Evolutionary conservation across 2,797 vertebrate species (phyloP), one percentile per base, ranked within the genome.

Genomic region (Octomys mimax): DNA sequence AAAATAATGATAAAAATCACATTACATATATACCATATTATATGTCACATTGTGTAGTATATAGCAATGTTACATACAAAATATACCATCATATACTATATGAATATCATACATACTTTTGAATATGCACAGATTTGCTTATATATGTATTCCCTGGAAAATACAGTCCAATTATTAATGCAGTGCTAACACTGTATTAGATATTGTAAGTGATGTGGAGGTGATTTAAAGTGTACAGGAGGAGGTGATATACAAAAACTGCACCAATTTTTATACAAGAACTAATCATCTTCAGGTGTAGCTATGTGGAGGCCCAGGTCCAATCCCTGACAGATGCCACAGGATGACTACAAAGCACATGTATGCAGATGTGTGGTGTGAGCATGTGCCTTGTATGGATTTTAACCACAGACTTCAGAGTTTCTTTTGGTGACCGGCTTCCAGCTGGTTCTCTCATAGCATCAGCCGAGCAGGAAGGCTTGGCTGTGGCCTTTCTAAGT

Each of bases 361-460:
- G 54, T 16, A 26, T 16, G 33, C 10, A 33, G 1, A 5, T 21
- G 24, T 73, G 52, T 31, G 36, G 16, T 19, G 14, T 71, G 52
- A 66, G 42, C 26, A 11, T 57, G 2, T 79, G 31, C 7, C 3
- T 1, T 3, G 19, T 6, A 0, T 24, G 1, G 49, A 0, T 64
- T 24, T 75, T 96, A 97, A 94, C 95, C 92, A 91, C 87, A 94
- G 8, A 87, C 70, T 95, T 19, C 11, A 22, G 21, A 46, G 95
- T 95, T 97, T 97, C 94, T 96, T n/a, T 92, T 96, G 97, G 92
- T 85, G 87, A 59, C 61, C 19, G 95, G 84, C 79, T 49, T 54
- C 78, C 96, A 97, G 95, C 87, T 96, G 88, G 94, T 97, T 96
- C 96, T 94, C 97, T 96, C 87, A 96, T 64, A 94, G 36, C 83